A percentile compares a stretch with the other conserved stretches of the same genome.
Evolutionary conservation across 2,113 vertebrate species (phyloP).

Genomic region (Caranx melampygus): DNA sequence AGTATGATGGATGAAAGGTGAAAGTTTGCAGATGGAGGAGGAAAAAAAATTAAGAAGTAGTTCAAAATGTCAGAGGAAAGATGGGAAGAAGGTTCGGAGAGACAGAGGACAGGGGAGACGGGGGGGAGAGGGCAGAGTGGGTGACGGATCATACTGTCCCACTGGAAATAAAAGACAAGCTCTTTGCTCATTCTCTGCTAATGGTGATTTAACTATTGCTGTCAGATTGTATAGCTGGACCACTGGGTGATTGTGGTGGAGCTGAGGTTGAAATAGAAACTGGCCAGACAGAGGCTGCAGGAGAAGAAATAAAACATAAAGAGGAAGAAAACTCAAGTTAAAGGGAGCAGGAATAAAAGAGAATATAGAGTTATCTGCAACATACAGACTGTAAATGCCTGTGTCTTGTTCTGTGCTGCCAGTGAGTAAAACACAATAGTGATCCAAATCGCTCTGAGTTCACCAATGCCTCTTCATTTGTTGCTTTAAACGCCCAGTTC

Average conservation of each 20-base stretch:
- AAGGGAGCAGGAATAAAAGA: background rate
- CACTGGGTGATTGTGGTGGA: background rate
- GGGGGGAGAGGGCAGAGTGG: constrained; percentile 32
- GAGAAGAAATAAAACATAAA: background rate
- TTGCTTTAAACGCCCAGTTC: constrained; percentile 43
- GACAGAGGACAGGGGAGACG: constrained; percentile 21
- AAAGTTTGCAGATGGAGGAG: constrained; percentile 63
- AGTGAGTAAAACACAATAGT: constrained; percentile 5
- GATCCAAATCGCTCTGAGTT: constrained; percentile 6
- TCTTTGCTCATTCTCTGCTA: constrained; percentile 58
- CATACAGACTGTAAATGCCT: background rate
- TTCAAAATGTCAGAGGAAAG: constrained; percentile 50
- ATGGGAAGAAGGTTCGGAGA: constrained; percentile 33
- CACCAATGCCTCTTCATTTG: constrained; percentile 31
- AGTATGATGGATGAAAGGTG: constrained; percentile 62
- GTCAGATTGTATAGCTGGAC: constrained; percentile 24
- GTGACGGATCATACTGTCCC: constrained; percentile 42
- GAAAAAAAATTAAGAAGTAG: constrained; percentile 32
- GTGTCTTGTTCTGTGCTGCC: constrained; percentile 2
- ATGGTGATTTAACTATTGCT: constrained; percentile 76
- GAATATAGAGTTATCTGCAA: constrained; percentile 11
- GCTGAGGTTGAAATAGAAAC: constrained; percentile 19
- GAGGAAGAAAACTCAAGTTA: background rate
- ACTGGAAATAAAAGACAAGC: constrained; percentile 47
- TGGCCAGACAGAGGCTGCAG: background rate